Evolutionary conservation across 2,113 vertebrate genomes (phyloP).

Genomic region (Taxidea taxus): DNA sequence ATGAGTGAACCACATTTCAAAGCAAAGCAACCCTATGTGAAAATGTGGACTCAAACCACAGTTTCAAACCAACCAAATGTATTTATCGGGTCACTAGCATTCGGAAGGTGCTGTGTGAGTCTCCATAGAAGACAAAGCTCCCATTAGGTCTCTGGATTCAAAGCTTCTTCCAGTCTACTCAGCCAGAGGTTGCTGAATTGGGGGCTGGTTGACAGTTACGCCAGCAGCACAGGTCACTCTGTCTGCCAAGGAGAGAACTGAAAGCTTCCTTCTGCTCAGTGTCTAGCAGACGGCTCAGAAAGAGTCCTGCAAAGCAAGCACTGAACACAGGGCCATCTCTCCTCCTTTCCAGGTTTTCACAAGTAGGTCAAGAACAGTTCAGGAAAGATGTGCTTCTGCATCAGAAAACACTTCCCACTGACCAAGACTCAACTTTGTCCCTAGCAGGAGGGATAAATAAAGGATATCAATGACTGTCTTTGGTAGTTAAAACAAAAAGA

Average conservation of each 20-base stretch:
- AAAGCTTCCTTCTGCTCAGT: neutral
- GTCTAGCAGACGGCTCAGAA: neutral
- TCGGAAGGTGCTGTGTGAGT: neutral
- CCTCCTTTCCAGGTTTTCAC: neutral
- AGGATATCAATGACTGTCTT: neutral
- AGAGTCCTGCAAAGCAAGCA: neutral
- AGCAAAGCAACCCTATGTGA: constrained; percentile 23
- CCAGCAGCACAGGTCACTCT: neutral
- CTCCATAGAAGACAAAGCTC: neutral
- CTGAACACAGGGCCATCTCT: neutral
- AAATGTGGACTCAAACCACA: neutral
- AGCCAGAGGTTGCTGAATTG: neutral
- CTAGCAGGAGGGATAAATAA: neutral
- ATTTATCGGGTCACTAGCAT: neutral
- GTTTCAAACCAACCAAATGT: constrained; percentile 37
- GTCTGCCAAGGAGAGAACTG: constrained; percentile 35
- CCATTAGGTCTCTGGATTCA: neutral
- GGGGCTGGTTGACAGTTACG: neutral
- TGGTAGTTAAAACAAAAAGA: neutral
- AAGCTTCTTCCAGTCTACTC: neutral
- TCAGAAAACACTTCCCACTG: neutral
- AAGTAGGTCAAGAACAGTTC: constrained; percentile 28
- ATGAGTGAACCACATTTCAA: constrained; percentile 50
- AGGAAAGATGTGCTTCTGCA: neutral
- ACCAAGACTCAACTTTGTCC: neutral